These are phyloP conservation scores for Neolamprologus ventralis DNA, from an alignment of 2,113 vertebrate species.

Conservation along the genomic window DNA sequence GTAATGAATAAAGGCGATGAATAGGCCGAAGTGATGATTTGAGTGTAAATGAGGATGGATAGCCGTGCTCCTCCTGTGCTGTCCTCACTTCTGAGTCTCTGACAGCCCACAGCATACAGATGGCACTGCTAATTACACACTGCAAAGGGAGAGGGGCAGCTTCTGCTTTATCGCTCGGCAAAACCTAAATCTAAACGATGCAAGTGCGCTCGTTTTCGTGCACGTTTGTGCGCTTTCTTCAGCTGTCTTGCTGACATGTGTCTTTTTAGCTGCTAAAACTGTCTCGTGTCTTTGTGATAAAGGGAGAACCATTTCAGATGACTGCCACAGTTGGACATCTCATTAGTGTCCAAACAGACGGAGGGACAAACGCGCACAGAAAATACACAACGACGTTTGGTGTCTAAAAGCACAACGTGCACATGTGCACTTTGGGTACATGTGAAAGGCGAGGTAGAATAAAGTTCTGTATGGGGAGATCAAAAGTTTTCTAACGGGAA, in stretches of 20 bases:
- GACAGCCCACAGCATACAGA: slow-evolving; percentile 60
- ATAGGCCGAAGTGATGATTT: slow-evolving; percentile 50
- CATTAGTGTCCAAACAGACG: slow-evolving; percentile 16
- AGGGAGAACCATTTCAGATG: not conserved
- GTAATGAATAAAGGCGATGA: slow-evolving; percentile 15
- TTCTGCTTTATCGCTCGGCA: not conserved
- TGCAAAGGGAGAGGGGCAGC: slow-evolving; percentile 38
- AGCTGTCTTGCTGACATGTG: slow-evolving; percentile 12
- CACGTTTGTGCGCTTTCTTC: not conserved
- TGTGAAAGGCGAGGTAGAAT: not conserved
- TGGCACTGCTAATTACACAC: slow-evolving; percentile 59
- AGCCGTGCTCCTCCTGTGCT: slow-evolving; percentile 44
- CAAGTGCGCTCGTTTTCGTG: not conserved
- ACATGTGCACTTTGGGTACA: not conserved
- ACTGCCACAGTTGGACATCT: slow-evolving; percentile 9
- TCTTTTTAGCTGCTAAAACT: slow-evolving; percentile 12
- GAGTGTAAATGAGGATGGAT: slow-evolving; percentile 61
- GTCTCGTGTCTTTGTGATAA: not conserved
- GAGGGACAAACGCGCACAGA: not conserved
- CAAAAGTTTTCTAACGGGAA: not conserved
- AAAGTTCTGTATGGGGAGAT: not conserved
- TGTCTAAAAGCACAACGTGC: not conserved
- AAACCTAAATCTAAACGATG: slow-evolving; percentile 3
- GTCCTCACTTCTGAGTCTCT: slow-evolving; percentile 53
- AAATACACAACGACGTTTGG: not conserved